Evolutionary conservation across 2,888 invertebrate species (phyloP).

Genomic region (Phragmatobia fuliginosa): DNA sequence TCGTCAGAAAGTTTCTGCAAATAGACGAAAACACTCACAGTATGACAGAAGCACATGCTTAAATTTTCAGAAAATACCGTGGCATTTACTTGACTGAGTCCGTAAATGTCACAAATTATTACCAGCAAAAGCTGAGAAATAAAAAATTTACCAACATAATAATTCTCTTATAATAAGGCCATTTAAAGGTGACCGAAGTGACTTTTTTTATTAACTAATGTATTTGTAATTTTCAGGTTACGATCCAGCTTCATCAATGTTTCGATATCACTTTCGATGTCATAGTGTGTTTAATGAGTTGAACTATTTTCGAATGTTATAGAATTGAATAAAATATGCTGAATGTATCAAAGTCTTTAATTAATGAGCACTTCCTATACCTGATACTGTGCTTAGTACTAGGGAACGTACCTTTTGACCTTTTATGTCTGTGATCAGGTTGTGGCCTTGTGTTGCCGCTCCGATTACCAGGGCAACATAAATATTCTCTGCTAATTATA

Average conservation of each 20-base stretch:
- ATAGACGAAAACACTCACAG: too few species aligned
- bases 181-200: not conserved
- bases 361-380: not conserved
- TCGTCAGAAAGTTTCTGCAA: too few species aligned
- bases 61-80: too few species aligned
- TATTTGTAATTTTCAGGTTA: slow-evolving; percentile 3
- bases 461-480: not conserved
- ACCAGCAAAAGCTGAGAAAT: too few species aligned
- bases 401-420: not conserved
- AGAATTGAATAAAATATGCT: too few species aligned
- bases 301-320: not conserved
- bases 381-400: too few species aligned
- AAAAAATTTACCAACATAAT: too few species aligned
- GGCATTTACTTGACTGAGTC: too few species aligned
- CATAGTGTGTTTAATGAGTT: not conserved
- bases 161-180: too few species aligned
- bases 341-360: not conserved
- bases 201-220: not conserved
- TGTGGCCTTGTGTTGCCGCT: not conserved
- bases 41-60: too few species aligned
- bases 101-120: too few species aligned
- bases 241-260: not conserved
- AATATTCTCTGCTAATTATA: not conserved
- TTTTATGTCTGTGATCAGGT: not conserved
- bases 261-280: not conserved